Evolutionary conservation across 2,888 invertebrate species (phyloP).

Genomic region (Xylota sylvarum): DNA sequence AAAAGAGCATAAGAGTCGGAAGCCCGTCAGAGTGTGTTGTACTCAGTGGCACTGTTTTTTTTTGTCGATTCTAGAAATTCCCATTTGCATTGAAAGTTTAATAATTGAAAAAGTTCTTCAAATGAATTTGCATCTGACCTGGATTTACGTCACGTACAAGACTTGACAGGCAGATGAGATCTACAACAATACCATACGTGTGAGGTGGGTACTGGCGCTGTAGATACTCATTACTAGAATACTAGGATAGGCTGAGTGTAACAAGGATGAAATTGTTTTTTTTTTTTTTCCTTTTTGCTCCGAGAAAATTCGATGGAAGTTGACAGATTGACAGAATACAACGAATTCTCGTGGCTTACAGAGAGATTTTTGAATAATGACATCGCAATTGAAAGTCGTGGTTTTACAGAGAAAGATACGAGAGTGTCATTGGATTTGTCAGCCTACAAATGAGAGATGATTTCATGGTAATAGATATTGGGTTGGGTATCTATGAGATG

Average conservation of each 20-base stretch:
- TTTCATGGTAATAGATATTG: neutral
- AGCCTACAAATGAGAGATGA: neutral
- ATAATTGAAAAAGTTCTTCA: slow-evolving; percentile 75
- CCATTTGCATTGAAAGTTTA: slow-evolving; percentile 71
- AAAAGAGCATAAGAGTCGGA: slow-evolving; percentile 15
- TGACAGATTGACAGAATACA: slow-evolving; percentile 9
- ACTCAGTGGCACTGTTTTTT: slow-evolving; percentile 7
- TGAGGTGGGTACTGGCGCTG: neutral
- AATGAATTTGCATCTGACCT: slow-evolving; percentile 75
- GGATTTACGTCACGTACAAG: slow-evolving; percentile 67
- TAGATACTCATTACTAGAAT: slow-evolving; percentile 6
- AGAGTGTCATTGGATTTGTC: neutral
- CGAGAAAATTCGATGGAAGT: neutral
- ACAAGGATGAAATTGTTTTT: neutral
- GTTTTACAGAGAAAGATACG: neutral
- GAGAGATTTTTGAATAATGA: neutral
- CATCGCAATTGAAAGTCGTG: neutral
- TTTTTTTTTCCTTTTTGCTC: neutral
- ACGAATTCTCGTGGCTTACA: neutral
- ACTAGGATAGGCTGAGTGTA: slow-evolving; percentile 3
- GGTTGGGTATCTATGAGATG: no score
- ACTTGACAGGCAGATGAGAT: slow-evolving; percentile 42
- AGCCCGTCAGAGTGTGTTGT: neutral
- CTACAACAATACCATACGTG: slow-evolving; percentile 15
- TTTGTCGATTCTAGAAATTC: slow-evolving; percentile 39